These are phyloP conservation scores for Phaonia tiefii DNA, from an alignment of 2,888 invertebrate species.

Conservation along the genomic window DNA sequence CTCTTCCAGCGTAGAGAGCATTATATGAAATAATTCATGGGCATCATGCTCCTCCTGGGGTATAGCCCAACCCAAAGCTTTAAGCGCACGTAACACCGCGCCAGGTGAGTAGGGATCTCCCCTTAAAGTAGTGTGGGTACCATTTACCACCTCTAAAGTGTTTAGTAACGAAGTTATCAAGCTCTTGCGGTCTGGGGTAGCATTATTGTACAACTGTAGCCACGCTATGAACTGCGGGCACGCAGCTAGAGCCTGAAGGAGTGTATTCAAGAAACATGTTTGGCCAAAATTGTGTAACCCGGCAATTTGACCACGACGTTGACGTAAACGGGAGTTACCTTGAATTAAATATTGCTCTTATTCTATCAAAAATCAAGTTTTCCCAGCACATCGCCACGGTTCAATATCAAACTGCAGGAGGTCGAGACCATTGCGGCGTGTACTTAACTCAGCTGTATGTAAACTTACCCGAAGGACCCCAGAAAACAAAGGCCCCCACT, in stretches of 20 bases:
- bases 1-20: slow-evolving; percentile 94
- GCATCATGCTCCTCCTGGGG: slow-evolving; percentile 97
- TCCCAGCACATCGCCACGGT: background rate
- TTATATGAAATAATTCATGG: slow-evolving; percentile 94
- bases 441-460: background rate
- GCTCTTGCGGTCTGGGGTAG: slow-evolving; percentile 85
- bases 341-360: slow-evolving; percentile 25
- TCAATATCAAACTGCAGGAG: slow-evolving; percentile 1
- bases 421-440: slow-evolving; percentile 9
- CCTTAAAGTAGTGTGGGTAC: slow-evolving; percentile 86
- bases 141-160: slow-evolving; percentile 87
- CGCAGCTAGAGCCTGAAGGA: slow-evolving; percentile 94
- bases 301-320: slow-evolving; percentile 87
- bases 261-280: slow-evolving; percentile 95
- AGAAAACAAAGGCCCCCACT: slow-evolving; percentile 91
- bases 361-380: background rate
- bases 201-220: slow-evolving; percentile 85
- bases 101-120: slow-evolving; percentile 83
- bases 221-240: slow-evolving; percentile 92
- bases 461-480: slow-evolving; percentile 83
- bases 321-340: slow-evolving; percentile 82
- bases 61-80: slow-evolving; percentile 91
- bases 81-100: slow-evolving; percentile 87
- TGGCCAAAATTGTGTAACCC: slow-evolving; percentile 95
- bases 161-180: slow-evolving; percentile 88